phyloP scores from a whole-genome alignment of 2,113 vertebrate species.

The Diphyllodes magnificus region DNA sequence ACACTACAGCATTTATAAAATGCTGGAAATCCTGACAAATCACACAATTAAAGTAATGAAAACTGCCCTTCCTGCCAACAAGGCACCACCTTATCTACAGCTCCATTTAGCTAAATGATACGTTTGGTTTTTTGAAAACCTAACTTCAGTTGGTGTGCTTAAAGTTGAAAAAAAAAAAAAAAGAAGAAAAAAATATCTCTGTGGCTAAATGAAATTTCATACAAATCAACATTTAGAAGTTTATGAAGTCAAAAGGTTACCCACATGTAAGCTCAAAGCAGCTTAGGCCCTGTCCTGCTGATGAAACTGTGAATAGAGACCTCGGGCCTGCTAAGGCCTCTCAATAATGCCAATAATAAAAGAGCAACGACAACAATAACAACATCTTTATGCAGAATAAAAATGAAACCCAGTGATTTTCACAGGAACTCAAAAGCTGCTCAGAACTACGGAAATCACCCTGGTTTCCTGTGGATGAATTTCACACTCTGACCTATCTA shows the following conservation, averaged over 20 bases:
- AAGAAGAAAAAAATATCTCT: background rate
- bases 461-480: fast-evolving
- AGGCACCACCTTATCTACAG: constrained; percentile 67
- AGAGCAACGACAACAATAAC: fast-evolving
- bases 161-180: background rate
- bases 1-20: constrained; percentile 81
- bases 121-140: background rate
- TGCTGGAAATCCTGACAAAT: constrained; percentile 84
- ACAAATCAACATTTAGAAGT: constrained; percentile 21
- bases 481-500: background rate
- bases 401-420: background rate
- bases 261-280: background rate
- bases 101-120: constrained; percentile 65
- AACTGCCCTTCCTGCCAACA: constrained; percentile 69
- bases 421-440: background rate
- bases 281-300: background rate
- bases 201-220: constrained; percentile 15
- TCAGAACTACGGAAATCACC: background rate
- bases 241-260: constrained; percentile 6
- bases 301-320: background rate
- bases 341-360: background rate
- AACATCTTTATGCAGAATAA: background rate
- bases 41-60: constrained; percentile 87
- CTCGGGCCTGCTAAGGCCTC: background rate
- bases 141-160: background rate